Evolutionary conservation across 1,140 invertebrate genomes (phyloP), one percentile per base, ranked within the genome.

Genomic region (Magallana gigas): DNA sequence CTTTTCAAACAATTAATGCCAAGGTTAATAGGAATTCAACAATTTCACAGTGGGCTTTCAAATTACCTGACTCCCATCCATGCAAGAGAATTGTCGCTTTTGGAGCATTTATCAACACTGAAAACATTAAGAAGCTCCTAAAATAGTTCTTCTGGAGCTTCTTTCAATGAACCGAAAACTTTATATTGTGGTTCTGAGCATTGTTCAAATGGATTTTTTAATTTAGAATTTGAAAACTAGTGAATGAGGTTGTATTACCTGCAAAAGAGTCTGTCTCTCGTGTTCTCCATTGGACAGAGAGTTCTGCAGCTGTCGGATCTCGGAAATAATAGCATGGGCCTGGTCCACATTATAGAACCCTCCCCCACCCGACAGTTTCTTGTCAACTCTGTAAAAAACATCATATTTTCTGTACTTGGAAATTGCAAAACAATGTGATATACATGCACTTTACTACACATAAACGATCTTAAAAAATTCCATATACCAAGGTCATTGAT

Each of bases 201-300:
- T 48, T 48, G 36, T 48, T 48, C 36, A 48, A 48, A 48, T 48
- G 36, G 36, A 48, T 2, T 5, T 48, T 48, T 48, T 23, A 2
- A 48, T 48, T 48, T 48, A 48, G 36, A 48, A 5, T 5, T 48
- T 1, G 36, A 48, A 48, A 48, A 48, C 36, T 48, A 48, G 3
- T 48, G 36, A 48, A 48, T 48, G 36, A 48, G 36, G 36, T 48
- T 48, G 36, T 57, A 86, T 86, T 91, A 95, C 94, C 95, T 98
- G 97, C 97, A 99, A 98, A 68, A 99, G 95, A 93, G 98, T 97
- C 16, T 97, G 97, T 92, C 98, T 98, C 93, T 99, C 98, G 93
- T 98, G 98, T 94, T 99, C 98, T 0, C 98, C 98, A 0, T 97
- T 97, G 5, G 96, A 97, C 12, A 99, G 95, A 0, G 97, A 98